These are phyloP conservation scores for Amphiura filiformis DNA, from an alignment of 35 echinoderm and acorn worm genomes.

Conservation along the genomic window DNA sequence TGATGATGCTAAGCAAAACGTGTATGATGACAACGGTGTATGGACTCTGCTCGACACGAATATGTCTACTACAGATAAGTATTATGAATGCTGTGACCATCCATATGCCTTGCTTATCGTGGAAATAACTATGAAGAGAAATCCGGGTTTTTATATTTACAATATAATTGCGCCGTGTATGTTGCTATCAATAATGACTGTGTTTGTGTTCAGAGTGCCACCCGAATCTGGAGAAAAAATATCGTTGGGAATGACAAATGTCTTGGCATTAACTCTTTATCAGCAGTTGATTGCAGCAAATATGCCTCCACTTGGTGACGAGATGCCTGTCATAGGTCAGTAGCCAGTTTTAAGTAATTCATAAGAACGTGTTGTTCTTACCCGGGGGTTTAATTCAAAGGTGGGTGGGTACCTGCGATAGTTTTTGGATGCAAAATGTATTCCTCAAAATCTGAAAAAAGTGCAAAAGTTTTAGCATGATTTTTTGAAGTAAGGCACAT, in stretches of 20 bases:
- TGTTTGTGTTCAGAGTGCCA: conserved; percentile 32
- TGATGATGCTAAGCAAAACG: not conserved
- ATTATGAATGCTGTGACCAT: not conserved
- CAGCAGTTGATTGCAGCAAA: conserved; percentile 48
- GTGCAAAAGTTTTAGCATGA: too few relatives aligned
- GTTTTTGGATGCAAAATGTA: too few relatives aligned
- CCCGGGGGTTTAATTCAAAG: too few relatives aligned
- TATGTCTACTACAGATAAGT: not conserved
- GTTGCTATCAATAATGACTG: not conserved
- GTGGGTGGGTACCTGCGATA: too few relatives aligned
- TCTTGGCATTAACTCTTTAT: conserved; percentile 52
- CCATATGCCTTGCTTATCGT: not conserved
- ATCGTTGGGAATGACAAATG: conserved; percentile 41
- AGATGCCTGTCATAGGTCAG: conserved; percentile 54
- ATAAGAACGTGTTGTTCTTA: too few relatives aligned
- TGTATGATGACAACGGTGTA: not conserved
- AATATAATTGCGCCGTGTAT: conserved; percentile 22
- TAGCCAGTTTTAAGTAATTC: too few relatives aligned
- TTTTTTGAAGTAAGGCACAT: too few relatives aligned
- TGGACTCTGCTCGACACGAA: not conserved
- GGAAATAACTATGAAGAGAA: not conserved
- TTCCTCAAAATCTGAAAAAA: too few relatives aligned
- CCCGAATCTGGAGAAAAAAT: conserved; percentile 63
- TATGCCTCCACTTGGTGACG: conserved; percentile 41
- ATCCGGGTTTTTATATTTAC: conserved; percentile 11